These are phyloP conservation scores for Drosophila putrida DNA, from an alignment of 2,888 invertebrate genomes.

Conservation along the genomic window DNA sequence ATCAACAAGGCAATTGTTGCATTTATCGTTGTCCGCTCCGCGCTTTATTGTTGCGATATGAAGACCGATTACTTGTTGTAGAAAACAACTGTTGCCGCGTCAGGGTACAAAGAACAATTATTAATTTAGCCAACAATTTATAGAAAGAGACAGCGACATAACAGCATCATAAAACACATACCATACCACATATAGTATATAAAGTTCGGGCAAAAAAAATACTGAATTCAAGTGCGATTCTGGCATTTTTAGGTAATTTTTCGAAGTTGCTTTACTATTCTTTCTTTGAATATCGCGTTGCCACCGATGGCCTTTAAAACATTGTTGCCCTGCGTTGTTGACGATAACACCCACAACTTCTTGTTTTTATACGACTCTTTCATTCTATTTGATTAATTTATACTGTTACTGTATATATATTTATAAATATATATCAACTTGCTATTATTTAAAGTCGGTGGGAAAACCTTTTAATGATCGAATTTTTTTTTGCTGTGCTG, in stretches of 20 bases:
- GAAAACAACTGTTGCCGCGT: slow-evolving; percentile 12
- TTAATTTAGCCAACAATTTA: not conserved
- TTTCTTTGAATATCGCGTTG: slow-evolving; percentile 13
- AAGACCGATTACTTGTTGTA: not conserved
- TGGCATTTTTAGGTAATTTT: slow-evolving; percentile 8
- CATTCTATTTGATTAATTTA: slow-evolving; percentile 11
- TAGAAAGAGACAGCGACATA: slow-evolving; percentile 17
- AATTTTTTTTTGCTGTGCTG: slow-evolving; percentile 1
- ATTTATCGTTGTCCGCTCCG: not conserved
- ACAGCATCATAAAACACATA: not conserved
- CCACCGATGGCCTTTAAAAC: slow-evolving; percentile 8
- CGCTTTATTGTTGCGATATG: not conserved
- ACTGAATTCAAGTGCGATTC: not conserved
- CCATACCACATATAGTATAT: not conserved
- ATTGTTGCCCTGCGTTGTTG: slow-evolving; percentile 42
- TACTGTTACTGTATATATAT: not conserved
- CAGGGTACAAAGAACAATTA: slow-evolving; percentile 43
- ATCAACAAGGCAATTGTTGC: not conserved
- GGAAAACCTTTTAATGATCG: not conserved
- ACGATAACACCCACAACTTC: slow-evolving; percentile 39
- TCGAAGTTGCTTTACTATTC: not conserved
- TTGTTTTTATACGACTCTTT: slow-evolving; percentile 11
- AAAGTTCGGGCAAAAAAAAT: slow-evolving; percentile 15
- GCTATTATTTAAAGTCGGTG: slow-evolving; percentile 3
- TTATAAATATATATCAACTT: not conserved